Conservation (phyloP, 1,140 invertebrate genomes). For the Ceratosolen fusciceps region DNA sequence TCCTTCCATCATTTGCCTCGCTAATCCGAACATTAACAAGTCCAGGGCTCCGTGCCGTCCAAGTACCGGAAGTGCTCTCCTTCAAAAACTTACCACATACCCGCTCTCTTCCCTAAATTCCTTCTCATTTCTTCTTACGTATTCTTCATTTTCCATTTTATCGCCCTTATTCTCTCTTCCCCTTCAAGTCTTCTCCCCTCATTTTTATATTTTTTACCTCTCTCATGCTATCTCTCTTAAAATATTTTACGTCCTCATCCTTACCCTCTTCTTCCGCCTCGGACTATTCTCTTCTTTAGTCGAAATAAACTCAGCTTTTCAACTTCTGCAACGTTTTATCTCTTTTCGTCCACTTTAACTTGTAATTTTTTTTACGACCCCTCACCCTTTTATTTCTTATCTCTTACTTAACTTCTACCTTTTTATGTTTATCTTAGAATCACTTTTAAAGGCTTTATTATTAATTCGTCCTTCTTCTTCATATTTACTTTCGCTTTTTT, state of each 20-base stretch:
- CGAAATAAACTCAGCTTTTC: constrained; percentile 8
- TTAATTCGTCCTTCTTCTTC: too few species aligned
- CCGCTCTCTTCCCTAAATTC: neutral
- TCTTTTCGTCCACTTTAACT: constrained; percentile 39
- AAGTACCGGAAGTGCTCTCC: constrained; percentile 61
- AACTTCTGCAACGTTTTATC: constrained; percentile 11
- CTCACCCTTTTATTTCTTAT: neutral
- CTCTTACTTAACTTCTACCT: too few species aligned
- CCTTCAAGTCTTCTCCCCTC: neutral
- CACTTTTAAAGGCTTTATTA: too few species aligned
- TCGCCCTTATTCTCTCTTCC: constrained; percentile 30
- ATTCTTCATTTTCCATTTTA: neutral
- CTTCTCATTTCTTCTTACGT: neutral
- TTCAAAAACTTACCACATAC: constrained; percentile 48
- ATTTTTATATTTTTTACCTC: constrained; percentile 13
- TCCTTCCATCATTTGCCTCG: constrained; percentile 33
- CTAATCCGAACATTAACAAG: constrained; percentile 34
- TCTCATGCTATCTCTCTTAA: constrained; percentile 15
- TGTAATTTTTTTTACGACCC: constrained; percentile 32
- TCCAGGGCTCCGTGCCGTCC: constrained; percentile 46
- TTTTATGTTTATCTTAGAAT: constrained; percentile 3
- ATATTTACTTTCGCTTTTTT: too few species aligned
- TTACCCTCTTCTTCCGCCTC: neutral
- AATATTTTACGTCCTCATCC: constrained; percentile 33
- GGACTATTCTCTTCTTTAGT: neutral